phyloP scores from a whole-genome alignment of 92 coral and sea anemone genomes.

The Zoanthus sociatus region DNA sequence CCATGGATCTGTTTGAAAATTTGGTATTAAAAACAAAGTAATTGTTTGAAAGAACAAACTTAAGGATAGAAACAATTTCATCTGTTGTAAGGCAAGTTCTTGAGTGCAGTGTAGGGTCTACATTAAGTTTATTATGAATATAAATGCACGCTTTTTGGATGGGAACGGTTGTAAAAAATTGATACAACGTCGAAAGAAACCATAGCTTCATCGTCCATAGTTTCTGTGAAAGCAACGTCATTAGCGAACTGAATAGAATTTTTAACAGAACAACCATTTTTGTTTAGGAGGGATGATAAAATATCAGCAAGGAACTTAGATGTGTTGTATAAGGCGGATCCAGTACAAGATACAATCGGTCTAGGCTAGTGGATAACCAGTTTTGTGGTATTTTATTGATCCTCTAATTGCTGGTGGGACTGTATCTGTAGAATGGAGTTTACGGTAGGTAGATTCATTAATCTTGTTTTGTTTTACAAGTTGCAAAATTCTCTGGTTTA shows the following conservation, averaged over 20 bases:
- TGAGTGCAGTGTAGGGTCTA: not conserved
- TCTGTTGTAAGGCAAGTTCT: slow-evolving; percentile 4
- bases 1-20: slow-evolving; percentile 47
- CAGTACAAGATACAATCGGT: slow-evolving; percentile 58
- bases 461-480: slow-evolving; percentile 47
- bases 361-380: slow-evolving; percentile 33
- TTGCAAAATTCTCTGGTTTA: slow-evolving; percentile 43
- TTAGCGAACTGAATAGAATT: slow-evolving; percentile 49
- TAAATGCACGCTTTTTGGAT: slow-evolving; percentile 47
- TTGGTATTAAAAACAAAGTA: slow-evolving; percentile 2
- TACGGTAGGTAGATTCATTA: slow-evolving; percentile 52
- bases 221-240: slow-evolving; percentile 28
- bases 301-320: slow-evolving; percentile 44
- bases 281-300: slow-evolving; percentile 40
- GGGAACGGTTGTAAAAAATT: slow-evolving; percentile 57
- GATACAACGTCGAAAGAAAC: slow-evolving; percentile 60
- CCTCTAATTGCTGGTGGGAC: slow-evolving; percentile 55
- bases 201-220: slow-evolving; percentile 54
- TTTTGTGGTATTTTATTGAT: slow-evolving; percentile 25
- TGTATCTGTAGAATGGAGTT: slow-evolving; percentile 56
- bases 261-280: slow-evolving; percentile 37
- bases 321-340: slow-evolving; percentile 52
- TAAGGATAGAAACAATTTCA: not conserved
- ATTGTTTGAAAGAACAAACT: slow-evolving; percentile 19
- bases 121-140: slow-evolving; percentile 30